Percentiles rank a stretch among this genome's conserved stretches.
phyloP scores from a whole-genome alignment of 2,888 invertebrate species.

The Nudaria mundana region DNA sequence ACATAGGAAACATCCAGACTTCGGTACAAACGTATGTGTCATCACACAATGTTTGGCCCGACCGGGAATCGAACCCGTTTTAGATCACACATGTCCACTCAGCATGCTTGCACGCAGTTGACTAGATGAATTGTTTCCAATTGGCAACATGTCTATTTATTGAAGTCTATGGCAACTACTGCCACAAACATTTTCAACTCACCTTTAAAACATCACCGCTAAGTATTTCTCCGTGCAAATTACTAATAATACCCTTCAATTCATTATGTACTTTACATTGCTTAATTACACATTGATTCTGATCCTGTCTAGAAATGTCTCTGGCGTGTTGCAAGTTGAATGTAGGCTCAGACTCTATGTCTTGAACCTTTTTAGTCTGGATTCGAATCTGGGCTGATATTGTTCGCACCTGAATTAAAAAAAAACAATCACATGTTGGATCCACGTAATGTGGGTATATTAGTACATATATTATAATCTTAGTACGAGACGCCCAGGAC shows the following conservation, averaged over 20 bases:
- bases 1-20: no score
- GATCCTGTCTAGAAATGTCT: constrained; percentile 34
- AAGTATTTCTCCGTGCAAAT: constrained; percentile 40
- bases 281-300: constrained; percentile 46
- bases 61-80: no score
- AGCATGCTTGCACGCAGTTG: no score
- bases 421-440: not conserved
- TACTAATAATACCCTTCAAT: constrained; percentile 33
- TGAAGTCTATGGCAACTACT: no score
- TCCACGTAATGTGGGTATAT: no score
- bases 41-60: no score
- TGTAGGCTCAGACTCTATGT: constrained; percentile 52
- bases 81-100: no score
- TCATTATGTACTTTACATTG: constrained; percentile 52
- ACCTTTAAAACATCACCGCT: constrained; percentile 58
- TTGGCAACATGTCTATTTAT: no score
- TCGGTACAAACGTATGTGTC: no score
- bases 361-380: constrained; percentile 52
- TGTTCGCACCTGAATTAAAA: constrained; percentile 46
- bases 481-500: no score
- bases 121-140: no score
- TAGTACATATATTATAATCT: no score
- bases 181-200: constrained; percentile 1
- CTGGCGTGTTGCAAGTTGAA: constrained; percentile 53
- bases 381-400: constrained; percentile 55